phyloP scores from a whole-genome alignment of 1,140 invertebrate genomes.

The Drosophila erecta region DNA sequence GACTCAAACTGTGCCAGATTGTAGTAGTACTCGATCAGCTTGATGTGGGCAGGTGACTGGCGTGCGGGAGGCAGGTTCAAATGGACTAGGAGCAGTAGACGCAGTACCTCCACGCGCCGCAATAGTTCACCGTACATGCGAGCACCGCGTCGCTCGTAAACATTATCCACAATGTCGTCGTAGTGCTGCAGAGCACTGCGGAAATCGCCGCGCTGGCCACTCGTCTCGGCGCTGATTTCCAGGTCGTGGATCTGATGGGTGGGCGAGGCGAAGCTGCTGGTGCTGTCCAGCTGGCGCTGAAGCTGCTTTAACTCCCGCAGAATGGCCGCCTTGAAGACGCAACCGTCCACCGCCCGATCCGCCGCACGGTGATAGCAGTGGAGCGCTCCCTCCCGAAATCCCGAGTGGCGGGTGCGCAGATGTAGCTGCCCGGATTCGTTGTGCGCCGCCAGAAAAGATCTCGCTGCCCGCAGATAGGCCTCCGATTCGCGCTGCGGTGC shows the following conservation, averaged over 20 bases:
- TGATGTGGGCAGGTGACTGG: conserved; percentile 83
- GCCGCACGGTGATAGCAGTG: conserved; percentile 74
- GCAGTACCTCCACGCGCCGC: conserved; percentile 66
- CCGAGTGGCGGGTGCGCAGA: conserved; percentile 49
- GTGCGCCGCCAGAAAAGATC: conserved; percentile 63
- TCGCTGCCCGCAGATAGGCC: conserved; percentile 72
- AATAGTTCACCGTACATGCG: conserved; percentile 70
- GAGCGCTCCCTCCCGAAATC: conserved; percentile 71
- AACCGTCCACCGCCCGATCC: conserved; percentile 62
- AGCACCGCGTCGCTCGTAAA: conserved; percentile 74
- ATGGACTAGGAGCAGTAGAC: conserved; percentile 69
- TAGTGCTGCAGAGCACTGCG: conserved; percentile 70
- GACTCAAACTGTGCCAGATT: conserved; percentile 59
- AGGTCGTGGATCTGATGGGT: conserved; percentile 77
- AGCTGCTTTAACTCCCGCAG: conserved; percentile 71
- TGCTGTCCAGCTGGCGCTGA: conserved; percentile 65
- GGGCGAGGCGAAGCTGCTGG: conserved; percentile 78
- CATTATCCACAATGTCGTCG: conserved; percentile 82
- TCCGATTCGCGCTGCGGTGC: conserved; percentile 66
- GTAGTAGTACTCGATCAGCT: conserved; percentile 78
- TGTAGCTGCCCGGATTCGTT: conserved; percentile 53
- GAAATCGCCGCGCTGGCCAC: conserved; percentile 60
- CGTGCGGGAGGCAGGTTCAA: conserved; percentile 75
- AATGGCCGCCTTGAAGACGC: conserved; percentile 78
- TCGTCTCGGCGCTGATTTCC: conserved; percentile 61